Percentiles rank a stretch among this genome's conserved stretches.
Evolutionary conservation across 2,797 vertebrate species (phyloP).

Genomic region (Psittacula derbiana): DNA sequence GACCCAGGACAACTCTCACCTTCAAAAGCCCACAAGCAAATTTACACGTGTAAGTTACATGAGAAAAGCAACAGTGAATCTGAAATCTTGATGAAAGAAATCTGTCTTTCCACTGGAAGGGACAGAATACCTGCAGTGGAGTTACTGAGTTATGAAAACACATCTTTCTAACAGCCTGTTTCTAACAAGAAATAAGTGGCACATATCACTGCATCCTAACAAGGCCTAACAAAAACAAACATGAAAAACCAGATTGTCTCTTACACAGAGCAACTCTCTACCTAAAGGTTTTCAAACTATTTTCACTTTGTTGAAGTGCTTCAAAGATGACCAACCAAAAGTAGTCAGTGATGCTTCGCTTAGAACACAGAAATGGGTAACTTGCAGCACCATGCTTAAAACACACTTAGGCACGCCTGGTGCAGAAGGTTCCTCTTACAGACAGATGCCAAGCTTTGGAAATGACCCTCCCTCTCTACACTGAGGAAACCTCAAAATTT

Average conservation of each 20-base stretch:
- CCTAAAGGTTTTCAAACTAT: neutral
- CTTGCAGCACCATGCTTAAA: neutral
- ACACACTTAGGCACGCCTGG: neutral
- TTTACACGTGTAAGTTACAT: fast-evolving
- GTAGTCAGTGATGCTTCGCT: neutral
- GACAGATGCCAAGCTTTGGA: neutral
- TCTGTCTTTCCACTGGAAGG: neutral
- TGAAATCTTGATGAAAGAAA: neutral
- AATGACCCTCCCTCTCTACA: neutral
- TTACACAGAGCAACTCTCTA: neutral
- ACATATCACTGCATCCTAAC: neutral
- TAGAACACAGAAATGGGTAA: neutral
- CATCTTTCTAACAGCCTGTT: neutral
- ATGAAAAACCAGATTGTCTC: neutral
- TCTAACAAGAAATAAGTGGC: neutral
- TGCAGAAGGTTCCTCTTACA: neutral
- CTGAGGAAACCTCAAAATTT: neutral
- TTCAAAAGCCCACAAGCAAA: neutral
- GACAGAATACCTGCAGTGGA: neutral
- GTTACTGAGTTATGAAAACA: neutral
- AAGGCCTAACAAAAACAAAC: neutral
- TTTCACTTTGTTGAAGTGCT: neutral
- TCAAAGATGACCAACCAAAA: neutral
- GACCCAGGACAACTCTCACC: fast-evolving
- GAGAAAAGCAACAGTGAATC: neutral